These are phyloP conservation scores for Andrena hattorfiana DNA, from an alignment of 2,888 invertebrate species.

Conservation along the genomic window DNA sequence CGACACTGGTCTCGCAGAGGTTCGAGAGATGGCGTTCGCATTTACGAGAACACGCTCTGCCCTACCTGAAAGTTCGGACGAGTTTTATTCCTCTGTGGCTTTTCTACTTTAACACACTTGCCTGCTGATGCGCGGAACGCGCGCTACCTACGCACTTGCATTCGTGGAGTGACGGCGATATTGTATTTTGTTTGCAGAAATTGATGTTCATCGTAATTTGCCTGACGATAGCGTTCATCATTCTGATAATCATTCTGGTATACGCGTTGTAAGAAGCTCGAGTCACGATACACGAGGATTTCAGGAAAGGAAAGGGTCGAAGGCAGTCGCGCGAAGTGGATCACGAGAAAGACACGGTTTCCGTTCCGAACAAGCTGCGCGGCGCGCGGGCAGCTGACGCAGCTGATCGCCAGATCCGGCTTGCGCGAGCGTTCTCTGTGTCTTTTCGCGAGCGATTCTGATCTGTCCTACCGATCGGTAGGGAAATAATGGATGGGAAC, in stretches of 20 bases:
- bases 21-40: background rate
- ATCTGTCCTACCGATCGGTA: background rate
- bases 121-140: background rate
- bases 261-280: conserved; percentile 65
- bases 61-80: background rate
- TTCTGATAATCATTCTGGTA: conserved; percentile 90
- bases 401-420: background rate
- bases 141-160: background rate
- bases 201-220: conserved; percentile 95
- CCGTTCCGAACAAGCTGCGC: too few species aligned
- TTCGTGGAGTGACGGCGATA: conserved; percentile 40
- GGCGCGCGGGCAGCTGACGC: background rate
- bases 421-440: background rate
- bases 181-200: conserved; percentile 90
- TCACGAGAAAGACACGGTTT: background rate
- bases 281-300: conserved; percentile 43
- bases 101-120: background rate
- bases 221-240: conserved; percentile 91
- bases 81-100: background rate
- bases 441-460: conserved; percentile 6
- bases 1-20: background rate
- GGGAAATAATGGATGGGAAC: background rate
- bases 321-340: conserved; percentile 11
- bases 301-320: background rate
- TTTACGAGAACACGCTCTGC: background rate